phyloP scores from a whole-genome alignment of 2,888 invertebrate species.

The Lasioglossum zephyrum region DNA sequence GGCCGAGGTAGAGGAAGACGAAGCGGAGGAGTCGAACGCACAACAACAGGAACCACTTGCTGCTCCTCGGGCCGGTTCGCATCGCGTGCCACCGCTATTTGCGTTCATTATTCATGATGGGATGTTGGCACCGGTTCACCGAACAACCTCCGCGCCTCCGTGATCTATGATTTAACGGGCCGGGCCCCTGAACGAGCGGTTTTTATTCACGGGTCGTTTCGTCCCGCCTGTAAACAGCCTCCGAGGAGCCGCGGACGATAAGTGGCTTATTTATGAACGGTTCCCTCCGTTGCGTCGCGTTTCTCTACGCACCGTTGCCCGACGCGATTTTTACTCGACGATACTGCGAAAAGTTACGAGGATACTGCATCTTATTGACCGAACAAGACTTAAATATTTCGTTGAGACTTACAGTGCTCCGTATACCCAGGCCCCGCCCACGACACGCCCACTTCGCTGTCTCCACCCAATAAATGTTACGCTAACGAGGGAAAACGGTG shows the following conservation, averaged over 20 bases:
- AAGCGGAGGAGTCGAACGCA: conserved; percentile 4
- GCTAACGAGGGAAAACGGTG: not conserved
- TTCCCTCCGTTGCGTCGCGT: not conserved
- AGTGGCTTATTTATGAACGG: not conserved
- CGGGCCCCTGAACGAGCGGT: conserved; percentile 5
- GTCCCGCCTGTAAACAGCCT: conserved; percentile 25
- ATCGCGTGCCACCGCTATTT: conserved; percentile 62
- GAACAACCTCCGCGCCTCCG: not conserved
- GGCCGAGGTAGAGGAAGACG: not conserved
- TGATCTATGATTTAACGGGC: conserved; percentile 53
- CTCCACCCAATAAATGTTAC: not conserved
- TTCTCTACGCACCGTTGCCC: not conserved
- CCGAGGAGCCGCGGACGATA: not conserved
- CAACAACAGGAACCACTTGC: conserved; percentile 52
- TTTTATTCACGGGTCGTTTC: conserved; percentile 21
- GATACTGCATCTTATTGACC: not conserved
- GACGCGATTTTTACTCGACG: not conserved
- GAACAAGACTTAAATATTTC: not conserved
- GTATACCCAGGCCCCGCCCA: not conserved
- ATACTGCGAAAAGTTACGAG: not conserved
- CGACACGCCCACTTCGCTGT: not conserved
- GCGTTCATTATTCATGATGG: conserved; percentile 81
- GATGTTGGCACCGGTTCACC: conserved; percentile 70
- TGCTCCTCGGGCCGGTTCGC: conserved; percentile 26
- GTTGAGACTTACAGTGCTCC: not conserved